Base-by-base conservation (phyloP, 2,797 vertebrate genomes). In the Oreochromis grahami region DNA sequence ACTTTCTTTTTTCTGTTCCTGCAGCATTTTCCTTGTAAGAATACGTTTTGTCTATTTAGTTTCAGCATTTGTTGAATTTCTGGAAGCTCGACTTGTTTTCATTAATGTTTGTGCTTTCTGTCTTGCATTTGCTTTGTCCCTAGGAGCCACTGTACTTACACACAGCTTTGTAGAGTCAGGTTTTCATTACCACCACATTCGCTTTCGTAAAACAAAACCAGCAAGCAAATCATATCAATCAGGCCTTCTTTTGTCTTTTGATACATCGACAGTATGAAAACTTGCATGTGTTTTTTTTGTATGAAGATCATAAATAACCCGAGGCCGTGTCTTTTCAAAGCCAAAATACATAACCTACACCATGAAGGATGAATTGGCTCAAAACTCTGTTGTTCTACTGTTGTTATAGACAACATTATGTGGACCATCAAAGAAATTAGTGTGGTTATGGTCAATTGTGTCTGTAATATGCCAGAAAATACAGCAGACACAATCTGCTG, bases 291-390 rank as follows among this genome's bases (percentile, higher is more conserved):
- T 45, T 78, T n/a, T 34, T 48, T 26, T 60, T 60, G 26, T 8
- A 32, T 48, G 26, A 60, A 13, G 7, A 60, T 48, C 15, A n/a
- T 34, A 43, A 60, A 48, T 32, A 78, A 48, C 77, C 26, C 2
- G 38, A 55, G 8, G 24, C 11, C 6, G 0, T 43, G 7, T 26
- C 38, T 58, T 78, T 78, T 48, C 19, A n/a, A 34, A 60, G 90
- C 89, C 88, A 90, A 92, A 87, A 86, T 32, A 90, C 79, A 93
- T 83, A 88, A 90, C 86, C 29, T 34, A 29, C 19, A 84, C 63
- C 84, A 90, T 48, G n/a, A 79, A 76, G 78, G 60, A 89, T 10
- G 81, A 60, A 88, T 89, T 84, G 53, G 24, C 53, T 63, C 7
- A n/a, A 36, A 58, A 60, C 24, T 78, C 24, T 52, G 76, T 26